Evolutionary conservation across 2,888 invertebrate genomes (phyloP).

Genomic region (Heliconius charithonia): DNA sequence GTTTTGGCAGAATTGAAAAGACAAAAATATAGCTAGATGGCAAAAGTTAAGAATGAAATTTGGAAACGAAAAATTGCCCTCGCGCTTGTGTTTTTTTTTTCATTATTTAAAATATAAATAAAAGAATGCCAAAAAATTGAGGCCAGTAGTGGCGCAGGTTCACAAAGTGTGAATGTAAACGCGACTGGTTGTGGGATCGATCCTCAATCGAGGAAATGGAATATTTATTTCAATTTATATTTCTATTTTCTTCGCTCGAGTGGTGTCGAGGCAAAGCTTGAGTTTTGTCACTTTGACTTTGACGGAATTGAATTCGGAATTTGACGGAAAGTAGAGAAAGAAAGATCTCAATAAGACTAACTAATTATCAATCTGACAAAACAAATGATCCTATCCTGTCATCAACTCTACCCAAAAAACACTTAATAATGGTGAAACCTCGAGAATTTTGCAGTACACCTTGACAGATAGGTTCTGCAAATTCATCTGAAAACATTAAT

Average conservation of each 20-base stretch:
- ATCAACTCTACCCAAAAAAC: background rate
- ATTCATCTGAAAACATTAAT: constrained; percentile 15
- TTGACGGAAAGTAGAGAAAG: too few relatives aligned
- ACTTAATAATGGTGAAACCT: background rate
- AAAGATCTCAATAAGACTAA: background rate
- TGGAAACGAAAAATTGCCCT: background rate
- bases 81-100: background rate
- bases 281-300: too few relatives aligned
- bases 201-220: too few relatives aligned
- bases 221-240: too few relatives aligned
- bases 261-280: too few relatives aligned
- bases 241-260: too few relatives aligned
- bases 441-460: background rate
- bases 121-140: too few relatives aligned
- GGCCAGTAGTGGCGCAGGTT: too few relatives aligned
- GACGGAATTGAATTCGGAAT: too few relatives aligned
- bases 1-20: background rate
- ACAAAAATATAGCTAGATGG: background rate
- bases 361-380: background rate
- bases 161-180: too few relatives aligned
- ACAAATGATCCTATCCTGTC: background rate
- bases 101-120: background rate
- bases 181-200: too few relatives aligned
- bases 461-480: background rate
- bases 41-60: background rate